phyloP scores from a whole-genome alignment of 2,113 vertebrate genomes.

The Carassius auratus region DNA sequence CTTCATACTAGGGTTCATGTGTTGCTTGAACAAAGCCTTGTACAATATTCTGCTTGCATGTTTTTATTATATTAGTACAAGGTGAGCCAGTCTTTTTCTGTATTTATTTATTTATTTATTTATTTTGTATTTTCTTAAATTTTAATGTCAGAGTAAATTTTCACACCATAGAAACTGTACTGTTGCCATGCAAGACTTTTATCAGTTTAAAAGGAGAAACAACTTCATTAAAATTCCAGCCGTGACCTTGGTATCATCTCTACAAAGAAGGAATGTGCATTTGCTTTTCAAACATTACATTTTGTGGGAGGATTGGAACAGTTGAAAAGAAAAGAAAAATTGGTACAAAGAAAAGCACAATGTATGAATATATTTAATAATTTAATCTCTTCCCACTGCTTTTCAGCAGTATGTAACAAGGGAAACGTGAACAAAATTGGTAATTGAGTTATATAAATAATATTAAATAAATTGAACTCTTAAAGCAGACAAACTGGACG shows the following conservation, averaged over 20 bases:
- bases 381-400: background rate
- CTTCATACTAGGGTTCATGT: constrained; percentile 56
- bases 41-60: background rate
- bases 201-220: constrained; percentile 44
- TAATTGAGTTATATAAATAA: background rate
- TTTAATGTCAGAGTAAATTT: constrained; percentile 64
- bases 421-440: background rate
- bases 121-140: constrained; percentile 43
- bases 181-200: constrained; percentile 41
- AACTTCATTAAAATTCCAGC: constrained; percentile 75
- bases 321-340: constrained; percentile 60
- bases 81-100: background rate
- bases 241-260: constrained; percentile 71
- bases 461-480: background rate
- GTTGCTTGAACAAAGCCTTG: constrained; percentile 2
- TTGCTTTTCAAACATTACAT: constrained; percentile 72
- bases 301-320: constrained; percentile 60
- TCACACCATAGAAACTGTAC: constrained; percentile 59
- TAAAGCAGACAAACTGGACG: constrained; percentile 3
- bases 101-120: background rate
- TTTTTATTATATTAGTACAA: constrained; percentile 4
- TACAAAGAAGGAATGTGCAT: constrained; percentile 66
- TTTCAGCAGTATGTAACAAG: constrained; percentile 2
- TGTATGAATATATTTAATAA: background rate
- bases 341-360: background rate